Base-by-base conservation (phyloP, 2,797 vertebrate species). In the Crax fasciolata region DNA sequence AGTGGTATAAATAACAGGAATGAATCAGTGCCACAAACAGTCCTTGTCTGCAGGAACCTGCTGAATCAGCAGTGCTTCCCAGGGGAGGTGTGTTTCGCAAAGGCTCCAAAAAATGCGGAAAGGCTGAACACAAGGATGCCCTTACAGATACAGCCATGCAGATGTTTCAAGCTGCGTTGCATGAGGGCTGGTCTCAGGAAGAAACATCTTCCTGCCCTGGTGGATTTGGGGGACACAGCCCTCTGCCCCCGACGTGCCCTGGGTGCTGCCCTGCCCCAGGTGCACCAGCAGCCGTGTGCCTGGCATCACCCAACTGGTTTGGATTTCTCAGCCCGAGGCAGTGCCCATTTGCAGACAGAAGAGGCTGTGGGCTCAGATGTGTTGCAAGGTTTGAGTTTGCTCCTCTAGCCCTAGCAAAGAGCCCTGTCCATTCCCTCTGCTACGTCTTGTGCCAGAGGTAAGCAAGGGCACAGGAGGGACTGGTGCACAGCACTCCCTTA, bases 21-120 rank as follows among this genome's bases (percentile, higher is more conserved):
- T 95, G 94, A 96, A 95, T 95, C 95, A 94, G 94, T 77, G 94
- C 91, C 76, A 74, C 95, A 83, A 94, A 15, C 95, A 91, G 84
- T 55, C 87, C 93, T 70, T 61, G 95, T 82, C 89, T 96, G 51
- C 80, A 79, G 92, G 94, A 93, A 97, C 95, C 91, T 96, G 93
- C 94, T 93, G 93, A 95, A 84, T 97, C 94, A 96, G 83, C 94
- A 30, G 55, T 44, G 43, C 91, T 93, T 97, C 96, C 91, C 95
- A 95, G 77, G 80, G 93, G 93, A 96, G 88, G 12, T n/a, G 93
- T 2, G 0, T 52, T 71, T 4, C 44, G 66, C 43, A 70, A 80
- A 70, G 62, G 55, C 91, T 95, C 80, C 58, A 68, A n/a, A 82
- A 78, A 48, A 43, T 2, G 48, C 32, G 48, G 52, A 66, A 13